Evolutionary conservation across 2,888 invertebrate genomes (phyloP).

Genomic region (Latrodectus elegans): DNA sequence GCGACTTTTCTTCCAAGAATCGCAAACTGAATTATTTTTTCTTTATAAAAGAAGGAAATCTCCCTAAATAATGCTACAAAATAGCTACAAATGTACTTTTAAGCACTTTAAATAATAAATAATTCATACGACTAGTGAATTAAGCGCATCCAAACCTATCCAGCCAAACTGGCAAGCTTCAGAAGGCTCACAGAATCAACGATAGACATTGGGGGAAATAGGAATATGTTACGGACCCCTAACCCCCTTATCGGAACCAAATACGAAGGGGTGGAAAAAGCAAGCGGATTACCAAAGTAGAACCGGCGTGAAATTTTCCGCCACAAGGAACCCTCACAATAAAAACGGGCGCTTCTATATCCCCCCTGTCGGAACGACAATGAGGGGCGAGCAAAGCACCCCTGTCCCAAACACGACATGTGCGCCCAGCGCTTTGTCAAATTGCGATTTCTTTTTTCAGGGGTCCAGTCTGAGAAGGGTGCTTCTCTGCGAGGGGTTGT

Average conservation of each 20-base stretch:
- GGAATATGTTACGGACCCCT: not conserved
- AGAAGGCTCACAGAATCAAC: conserved; percentile 39
- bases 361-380: conserved; percentile 21
- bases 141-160: conserved; percentile 35
- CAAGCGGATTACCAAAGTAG: conserved; percentile 65
- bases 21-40: no score
- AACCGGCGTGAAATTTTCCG: conserved; percentile 67
- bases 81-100: conserved; percentile 24
- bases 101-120: conserved; percentile 61
- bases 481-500: conserved; percentile 9
- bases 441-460: conserved; percentile 35
- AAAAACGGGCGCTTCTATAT: conserved; percentile 2
- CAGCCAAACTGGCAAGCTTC: conserved; percentile 29
- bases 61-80: not conserved
- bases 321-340: conserved; percentile 52
- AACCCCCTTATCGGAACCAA: conserved; percentile 13
- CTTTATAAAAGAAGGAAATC: not conserved
- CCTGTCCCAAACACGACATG: conserved; percentile 44
- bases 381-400: conserved; percentile 20
- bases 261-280: conserved; percentile 43
- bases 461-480: not conserved
- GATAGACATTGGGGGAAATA: conserved; percentile 8
- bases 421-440: conserved; percentile 48
- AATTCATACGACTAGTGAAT: conserved; percentile 52
- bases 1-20: no score